Evolutionary conservation across 2,888 invertebrate genomes (phyloP).

Genomic region (Bellardia pandia): DNA sequence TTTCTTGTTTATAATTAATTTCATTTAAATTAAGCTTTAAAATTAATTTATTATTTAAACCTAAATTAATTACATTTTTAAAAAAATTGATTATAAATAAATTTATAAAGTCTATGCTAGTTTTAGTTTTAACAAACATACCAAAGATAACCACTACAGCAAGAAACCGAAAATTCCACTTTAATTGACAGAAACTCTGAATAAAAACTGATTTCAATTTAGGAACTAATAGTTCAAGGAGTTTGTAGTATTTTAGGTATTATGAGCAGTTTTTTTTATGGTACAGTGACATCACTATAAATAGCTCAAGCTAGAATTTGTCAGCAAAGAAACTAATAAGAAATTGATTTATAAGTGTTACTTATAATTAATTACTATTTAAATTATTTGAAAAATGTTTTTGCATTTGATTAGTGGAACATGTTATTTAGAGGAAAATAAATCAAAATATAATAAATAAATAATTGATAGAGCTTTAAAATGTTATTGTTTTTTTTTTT

Average conservation of each 20-base stretch:
- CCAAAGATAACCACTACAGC: background rate
- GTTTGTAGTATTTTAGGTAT: background rate
- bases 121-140: background rate
- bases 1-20: background rate
- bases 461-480: slow-evolving; percentile 30
- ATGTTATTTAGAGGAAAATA: slow-evolving; percentile 47
- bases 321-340: background rate
- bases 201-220: slow-evolving; percentile 4
- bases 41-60: slow-evolving; percentile 7
- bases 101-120: background rate
- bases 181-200: background rate
- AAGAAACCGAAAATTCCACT: background rate
- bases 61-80: slow-evolving; percentile 16
- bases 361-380: slow-evolving; percentile 46
- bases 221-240: slow-evolving; percentile 33
- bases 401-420: slow-evolving; percentile 42
- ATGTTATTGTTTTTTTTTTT: background rate
- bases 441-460: slow-evolving; percentile 53
- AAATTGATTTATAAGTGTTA: slow-evolving; percentile 18
- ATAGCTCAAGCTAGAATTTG: slow-evolving; percentile 2
- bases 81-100: background rate
- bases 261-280: background rate
- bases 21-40: background rate
- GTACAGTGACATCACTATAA: background rate
- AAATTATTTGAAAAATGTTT: slow-evolving; percentile 32